phyloP scores from a whole-genome alignment of 92 coral and sea anemone species.

The Epizoanthus rinbou region DNA sequence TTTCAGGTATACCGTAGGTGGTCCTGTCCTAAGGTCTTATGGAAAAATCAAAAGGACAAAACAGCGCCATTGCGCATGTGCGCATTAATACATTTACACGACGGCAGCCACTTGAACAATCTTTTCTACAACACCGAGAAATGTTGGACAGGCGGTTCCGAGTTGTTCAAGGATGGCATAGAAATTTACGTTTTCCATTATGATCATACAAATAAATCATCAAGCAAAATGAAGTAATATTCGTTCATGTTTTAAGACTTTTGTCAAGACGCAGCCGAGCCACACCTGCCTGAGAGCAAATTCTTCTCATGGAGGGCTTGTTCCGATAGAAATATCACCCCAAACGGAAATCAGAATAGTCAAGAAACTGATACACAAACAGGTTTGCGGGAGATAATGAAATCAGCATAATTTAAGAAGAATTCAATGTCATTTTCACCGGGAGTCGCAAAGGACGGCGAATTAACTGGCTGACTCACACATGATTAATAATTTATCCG shows the following conservation, averaged over 20 bases:
- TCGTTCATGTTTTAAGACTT: conserved; percentile 80
- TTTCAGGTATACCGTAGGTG: conserved; percentile 9
- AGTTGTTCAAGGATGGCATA: conserved; percentile 39
- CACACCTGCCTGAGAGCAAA: conserved; percentile 68
- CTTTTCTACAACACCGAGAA: conserved; percentile 42
- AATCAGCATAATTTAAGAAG: conserved; percentile 71
- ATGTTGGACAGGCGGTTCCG: conserved; percentile 61
- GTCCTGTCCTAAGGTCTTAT: conserved; percentile 1
- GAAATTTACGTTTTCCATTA: conserved; percentile 61
- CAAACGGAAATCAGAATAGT: conserved; percentile 69
- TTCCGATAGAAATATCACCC: conserved; percentile 62
- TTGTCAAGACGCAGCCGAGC: conserved; percentile 73
- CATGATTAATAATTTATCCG: conserved; percentile 61
- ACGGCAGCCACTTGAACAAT: conserved; percentile 9
- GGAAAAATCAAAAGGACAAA: conserved; percentile 14
- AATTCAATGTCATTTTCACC: conserved; percentile 64
- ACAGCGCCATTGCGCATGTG: conserved; percentile 24
- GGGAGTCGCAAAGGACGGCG: conserved; percentile 52
- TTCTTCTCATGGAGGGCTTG: conserved; percentile 80
- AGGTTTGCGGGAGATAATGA: conserved; percentile 64
- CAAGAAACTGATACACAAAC: conserved; percentile 86
- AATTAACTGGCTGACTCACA: conserved; percentile 66
- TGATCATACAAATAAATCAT: conserved; percentile 81
- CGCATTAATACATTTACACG: conserved; percentile 6
- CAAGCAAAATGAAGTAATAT: conserved; percentile 80